Conservation (phyloP, 2,113 vertebrate genomes). For the Podarcis cretensis region DNA sequence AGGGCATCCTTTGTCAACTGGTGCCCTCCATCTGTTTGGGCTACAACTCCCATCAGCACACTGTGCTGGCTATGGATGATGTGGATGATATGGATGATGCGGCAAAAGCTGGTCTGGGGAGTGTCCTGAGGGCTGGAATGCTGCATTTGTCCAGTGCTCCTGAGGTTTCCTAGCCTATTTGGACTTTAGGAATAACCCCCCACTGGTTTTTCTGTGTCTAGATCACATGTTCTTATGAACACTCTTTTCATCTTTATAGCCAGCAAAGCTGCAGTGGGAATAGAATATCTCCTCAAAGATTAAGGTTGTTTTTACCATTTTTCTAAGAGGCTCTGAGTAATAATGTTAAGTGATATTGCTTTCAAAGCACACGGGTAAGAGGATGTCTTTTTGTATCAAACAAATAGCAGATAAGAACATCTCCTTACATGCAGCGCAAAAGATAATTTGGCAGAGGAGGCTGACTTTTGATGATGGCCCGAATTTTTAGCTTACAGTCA, state of each 20-base stretch:
- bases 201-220: conserved; percentile 5
- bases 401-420: conserved; percentile 46
- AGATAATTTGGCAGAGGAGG: conserved; percentile 31
- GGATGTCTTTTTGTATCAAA: conserved; percentile 38
- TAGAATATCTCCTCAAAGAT: conserved; percentile 45
- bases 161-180: neutral
- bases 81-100: too few species aligned
- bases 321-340: conserved; percentile 38
- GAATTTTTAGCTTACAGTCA: neutral
- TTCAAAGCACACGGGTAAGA: conserved; percentile 35
- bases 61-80: too few species aligned
- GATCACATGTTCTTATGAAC: conserved; percentile 37
- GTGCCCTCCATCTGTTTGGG: too few species aligned
- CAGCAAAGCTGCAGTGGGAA: conserved; percentile 5
- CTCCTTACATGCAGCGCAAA: conserved; percentile 41
- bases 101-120: too few species aligned
- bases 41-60: too few species aligned
- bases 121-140: too few species aligned
- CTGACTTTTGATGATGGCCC: neutral
- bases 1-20: too few species aligned
- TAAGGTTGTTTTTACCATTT: conserved; percentile 41
- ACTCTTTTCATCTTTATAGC: conserved; percentile 16
- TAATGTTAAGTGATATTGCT: conserved; percentile 39
- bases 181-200: neutral
- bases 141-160: too few species aligned